Evolutionary conservation across 2,797 vertebrate genomes (phyloP).

Genomic region (Pipistrellus pipistrellus): DNA sequence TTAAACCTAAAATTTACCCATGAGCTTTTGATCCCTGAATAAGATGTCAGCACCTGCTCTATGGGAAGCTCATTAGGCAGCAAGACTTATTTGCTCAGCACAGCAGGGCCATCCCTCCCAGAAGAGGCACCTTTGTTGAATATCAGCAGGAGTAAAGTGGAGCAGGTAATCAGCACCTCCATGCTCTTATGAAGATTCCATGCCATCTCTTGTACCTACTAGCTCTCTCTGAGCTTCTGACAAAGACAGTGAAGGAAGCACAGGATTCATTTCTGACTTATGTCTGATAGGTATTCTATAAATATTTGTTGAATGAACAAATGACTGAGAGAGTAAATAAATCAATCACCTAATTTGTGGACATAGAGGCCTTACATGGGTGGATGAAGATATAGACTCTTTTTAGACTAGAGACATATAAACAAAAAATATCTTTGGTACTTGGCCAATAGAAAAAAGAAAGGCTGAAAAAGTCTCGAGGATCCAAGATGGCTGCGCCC

Average conservation of each 20-base stretch:
- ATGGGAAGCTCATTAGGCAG: not conserved
- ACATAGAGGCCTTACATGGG: slow-evolving; percentile 76
- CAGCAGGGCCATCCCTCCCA: not conserved
- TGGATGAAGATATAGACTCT: slow-evolving; percentile 78
- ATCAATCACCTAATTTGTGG: slow-evolving; percentile 64
- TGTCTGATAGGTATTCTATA: slow-evolving; percentile 32
- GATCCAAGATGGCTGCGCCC: no score
- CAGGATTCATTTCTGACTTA: slow-evolving; percentile 59
- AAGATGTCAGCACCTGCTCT: not conserved
- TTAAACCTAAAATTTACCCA: no score
- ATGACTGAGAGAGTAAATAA: not conserved
- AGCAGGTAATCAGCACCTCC: not conserved
- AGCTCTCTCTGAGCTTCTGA: slow-evolving; percentile 1
- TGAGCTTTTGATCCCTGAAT: slow-evolving; percentile 5
- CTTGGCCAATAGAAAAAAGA: slow-evolving; percentile 60
- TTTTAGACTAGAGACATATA: slow-evolving; percentile 72
- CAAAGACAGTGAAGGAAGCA: slow-evolving; percentile 18
- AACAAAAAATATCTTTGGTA: slow-evolving; percentile 82
- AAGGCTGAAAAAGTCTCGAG: slow-evolving; percentile 53
- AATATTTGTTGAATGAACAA: slow-evolving; percentile 69
- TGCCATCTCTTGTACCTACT: not conserved
- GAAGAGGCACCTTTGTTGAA: not conserved
- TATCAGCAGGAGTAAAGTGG: not conserved
- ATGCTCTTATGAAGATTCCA: not conserved
- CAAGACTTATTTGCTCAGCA: not conserved